Conservation (phyloP, 2,113 vertebrate genomes). For the rat (Rattus norvegicus) region GRCr8 NC_086027.1:103196001-103196500, state of each 20-base stretch:
- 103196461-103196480: neutral
- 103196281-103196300: too few relatives aligned
- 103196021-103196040: neutral
- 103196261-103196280: neutral
- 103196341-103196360: neutral
- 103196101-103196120: neutral
- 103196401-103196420: neutral
- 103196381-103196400: neutral
- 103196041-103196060: neutral
- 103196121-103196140: neutral
- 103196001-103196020: neutral
- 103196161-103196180: neutral
- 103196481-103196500: neutral
- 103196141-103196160: neutral
- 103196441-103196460: neutral
- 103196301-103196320: neutral
- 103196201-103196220: neutral
- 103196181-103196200: neutral
- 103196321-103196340: too few relatives aligned
- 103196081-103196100: neutral
- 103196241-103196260: neutral
- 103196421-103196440: neutral
- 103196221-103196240: neutral
- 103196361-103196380: neutral
- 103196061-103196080: neutral